Base-by-base conservation (phyloP, 2,797 vertebrate genomes). In the Hozukius guyotensis region DNA sequence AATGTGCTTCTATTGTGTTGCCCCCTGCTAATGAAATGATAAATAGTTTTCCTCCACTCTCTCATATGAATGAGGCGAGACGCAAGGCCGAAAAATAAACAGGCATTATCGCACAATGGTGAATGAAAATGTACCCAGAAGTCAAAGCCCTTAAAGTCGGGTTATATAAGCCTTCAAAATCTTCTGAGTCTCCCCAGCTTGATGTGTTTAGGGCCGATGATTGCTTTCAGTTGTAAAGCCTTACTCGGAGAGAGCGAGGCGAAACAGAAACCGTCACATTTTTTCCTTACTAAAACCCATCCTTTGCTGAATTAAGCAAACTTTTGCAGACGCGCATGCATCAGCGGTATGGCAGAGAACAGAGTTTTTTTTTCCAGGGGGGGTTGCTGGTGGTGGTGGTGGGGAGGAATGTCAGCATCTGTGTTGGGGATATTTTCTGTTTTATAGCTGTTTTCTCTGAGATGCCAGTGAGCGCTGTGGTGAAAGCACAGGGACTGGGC, bases 221-320 rank as follows among this genome's bases (percentile, higher is more conserved):
- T 93, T 93, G 87, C 81, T 94, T 93, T 93, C 91, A 89, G 91
- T 88, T 83, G 86, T 81, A 55, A 52, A 5, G 86, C 71, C 84
- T 84, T 59, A 78, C 68, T 55, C 71, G 55, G 53, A 83, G 72
- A 75, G 71, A 77, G 72, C 3, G 60, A 64, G 79, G 72, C 53
- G 42, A 89, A 89, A 92, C 80, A 87, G 74, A 93, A 83, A 69
- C 75, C 60, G 6, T 88, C 56, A 27, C 82, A 69, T 89, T 88
- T 87, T 86, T 88, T 63, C 85, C 80, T 78, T 25, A 53, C 81
- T 86, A 81, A 89, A 90, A 79, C 67, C 87, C 65, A 63, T 88
- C 80, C 73, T 8, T 49, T 42, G 81, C 85, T 74, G 80, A 83
- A 90, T 83, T 80, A 84, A 79, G 86, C 81, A 86, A 89, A 87